Evolutionary conservation across 2,797 vertebrate species (phyloP), one percentile per base, ranked within the genome.

Genomic region (Acanthis flammea): DNA sequence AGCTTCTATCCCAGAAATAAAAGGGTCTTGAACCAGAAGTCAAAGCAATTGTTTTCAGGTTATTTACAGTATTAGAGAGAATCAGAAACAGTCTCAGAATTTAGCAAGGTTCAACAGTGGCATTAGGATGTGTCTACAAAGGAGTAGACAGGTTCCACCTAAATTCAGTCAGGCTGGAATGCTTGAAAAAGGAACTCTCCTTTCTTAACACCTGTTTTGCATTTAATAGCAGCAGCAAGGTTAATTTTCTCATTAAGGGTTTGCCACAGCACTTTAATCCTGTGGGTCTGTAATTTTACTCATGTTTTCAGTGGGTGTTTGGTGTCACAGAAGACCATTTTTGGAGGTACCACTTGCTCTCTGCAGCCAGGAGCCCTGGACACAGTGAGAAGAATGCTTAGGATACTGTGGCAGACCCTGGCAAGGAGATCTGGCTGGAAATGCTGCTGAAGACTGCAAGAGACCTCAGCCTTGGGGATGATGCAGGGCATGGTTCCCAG

Each of bases 371-470:
- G 19, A 74, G 33, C 19, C 39, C 28, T 19, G 17, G 17, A 22
- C 12, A 39, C 19, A 12, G 17, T 11, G 28, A 74, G 14, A 61
- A 57, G 10, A 39, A 30, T 12, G 8, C 6, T 28, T 41, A 48
- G 48, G 39, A 28, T 41, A 15, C 10, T 27, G 1, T 23, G 51
- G 19, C 33, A 81, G 23, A 53, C 19, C 33, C 44, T 57, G 33
- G 25, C 22, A 84, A 60, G 41, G 30, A 63, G 19, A 50, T 12
- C 9, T 60, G 48, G 4, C 33, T 79, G 23, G 6, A 41, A 80
- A 24, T 0, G 0, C 42, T 51, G 19, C 41, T 81, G 55, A 54
- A 45, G 45, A 12, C 21, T 50, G 14, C 21, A 47, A 12, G 37
- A 25, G 10, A 33, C 12, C 19, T 81, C 21, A 77, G 0, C 19